A percentile compares a stretch with the other conserved stretches of the same genome.
Evolutionary conservation across 2,797 vertebrate species (phyloP).

Genomic region (Neostethus bicornis): DNA sequence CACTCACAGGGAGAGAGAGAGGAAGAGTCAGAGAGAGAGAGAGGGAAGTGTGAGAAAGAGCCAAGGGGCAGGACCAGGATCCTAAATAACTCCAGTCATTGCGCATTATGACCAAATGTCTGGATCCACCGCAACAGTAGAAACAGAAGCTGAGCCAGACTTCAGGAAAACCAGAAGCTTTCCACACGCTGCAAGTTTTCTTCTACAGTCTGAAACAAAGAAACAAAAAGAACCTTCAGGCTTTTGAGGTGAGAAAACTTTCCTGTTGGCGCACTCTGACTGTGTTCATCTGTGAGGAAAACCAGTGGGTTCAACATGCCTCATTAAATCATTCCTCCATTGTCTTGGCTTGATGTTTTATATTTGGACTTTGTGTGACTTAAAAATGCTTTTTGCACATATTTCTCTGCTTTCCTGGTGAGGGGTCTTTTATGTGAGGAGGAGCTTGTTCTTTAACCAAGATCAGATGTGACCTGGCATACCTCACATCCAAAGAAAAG

Average conservation of each 20-base stretch:
- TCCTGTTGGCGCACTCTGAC: not conserved
- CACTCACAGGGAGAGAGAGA: no score
- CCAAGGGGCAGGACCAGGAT: constrained; percentile 71
- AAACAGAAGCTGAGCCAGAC: constrained; percentile 6
- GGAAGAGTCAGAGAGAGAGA: no score
- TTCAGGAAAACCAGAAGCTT: constrained; percentile 30
- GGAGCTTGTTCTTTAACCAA: constrained; percentile 65
- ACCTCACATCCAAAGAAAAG: constrained; percentile 9
- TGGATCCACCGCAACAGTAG: constrained; percentile 35
- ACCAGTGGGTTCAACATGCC: not conserved
- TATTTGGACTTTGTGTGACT: no score
- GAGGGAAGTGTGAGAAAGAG: not conserved
- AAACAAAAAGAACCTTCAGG: not conserved
- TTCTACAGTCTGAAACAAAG: not conserved
- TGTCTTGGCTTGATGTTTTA: not conserved
- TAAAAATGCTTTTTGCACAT: not conserved
- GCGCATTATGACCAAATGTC: constrained; percentile 62
- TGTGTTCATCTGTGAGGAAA: not conserved
- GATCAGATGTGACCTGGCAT: constrained; percentile 73
- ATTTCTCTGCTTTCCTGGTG: constrained; percentile 11
- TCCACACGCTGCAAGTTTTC: not conserved
- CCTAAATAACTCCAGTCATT: constrained; percentile 38
- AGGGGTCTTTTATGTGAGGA: constrained; percentile 27
- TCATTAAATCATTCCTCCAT: not conserved
- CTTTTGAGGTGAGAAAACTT: constrained; percentile 43